Evolutionary conservation across 2,888 invertebrate species (phyloP).

Genomic region (Dryocosmus kuriphilus): DNA sequence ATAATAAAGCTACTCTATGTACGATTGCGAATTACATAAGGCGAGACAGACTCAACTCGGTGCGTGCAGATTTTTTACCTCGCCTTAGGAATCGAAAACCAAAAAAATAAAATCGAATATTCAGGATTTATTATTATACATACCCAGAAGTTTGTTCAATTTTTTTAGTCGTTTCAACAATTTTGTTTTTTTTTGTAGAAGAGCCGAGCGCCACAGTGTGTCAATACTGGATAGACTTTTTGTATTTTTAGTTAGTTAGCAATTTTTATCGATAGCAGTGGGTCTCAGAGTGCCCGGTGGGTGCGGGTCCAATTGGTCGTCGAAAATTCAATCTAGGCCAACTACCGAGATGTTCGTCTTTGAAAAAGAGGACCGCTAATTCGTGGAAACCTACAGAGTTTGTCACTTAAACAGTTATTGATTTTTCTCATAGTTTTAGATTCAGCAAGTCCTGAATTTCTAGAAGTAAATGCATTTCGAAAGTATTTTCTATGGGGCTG

Average conservation of each 20-base stretch:
- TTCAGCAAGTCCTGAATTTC: slow-evolving; percentile 50
- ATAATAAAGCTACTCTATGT: slow-evolving; percentile 71
- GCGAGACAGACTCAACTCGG: slow-evolving; percentile 53
- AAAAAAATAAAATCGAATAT: background rate
- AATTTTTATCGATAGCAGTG: slow-evolving; percentile 23
- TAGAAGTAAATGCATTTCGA: slow-evolving; percentile 61
- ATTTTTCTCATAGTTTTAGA: background rate
- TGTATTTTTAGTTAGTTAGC: slow-evolving; percentile 8
- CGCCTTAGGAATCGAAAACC: background rate
- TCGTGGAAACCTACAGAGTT: slow-evolving; percentile 25
- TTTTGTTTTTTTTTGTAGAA: too few relatives aligned
- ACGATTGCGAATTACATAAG: slow-evolving; percentile 67
- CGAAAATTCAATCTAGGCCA: slow-evolving; percentile 18
- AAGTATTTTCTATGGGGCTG: slow-evolving; percentile 49
- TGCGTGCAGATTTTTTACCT: slow-evolving; percentile 19
- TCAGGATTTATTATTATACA: slow-evolving; percentile 23
- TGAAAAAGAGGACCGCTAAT: background rate
- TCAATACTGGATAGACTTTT: slow-evolving; percentile 38
- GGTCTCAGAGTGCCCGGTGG: background rate
- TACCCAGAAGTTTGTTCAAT: background rate
- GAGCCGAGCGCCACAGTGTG: slow-evolving; percentile 33
- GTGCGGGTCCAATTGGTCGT: slow-evolving; percentile 31
- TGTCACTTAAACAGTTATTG: slow-evolving; percentile 9
- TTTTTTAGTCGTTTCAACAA: background rate
- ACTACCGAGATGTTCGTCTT: slow-evolving; percentile 35